Evolutionary conservation across 2,888 invertebrate genomes (phyloP).

Genomic region (Meta bourneti): DNA sequence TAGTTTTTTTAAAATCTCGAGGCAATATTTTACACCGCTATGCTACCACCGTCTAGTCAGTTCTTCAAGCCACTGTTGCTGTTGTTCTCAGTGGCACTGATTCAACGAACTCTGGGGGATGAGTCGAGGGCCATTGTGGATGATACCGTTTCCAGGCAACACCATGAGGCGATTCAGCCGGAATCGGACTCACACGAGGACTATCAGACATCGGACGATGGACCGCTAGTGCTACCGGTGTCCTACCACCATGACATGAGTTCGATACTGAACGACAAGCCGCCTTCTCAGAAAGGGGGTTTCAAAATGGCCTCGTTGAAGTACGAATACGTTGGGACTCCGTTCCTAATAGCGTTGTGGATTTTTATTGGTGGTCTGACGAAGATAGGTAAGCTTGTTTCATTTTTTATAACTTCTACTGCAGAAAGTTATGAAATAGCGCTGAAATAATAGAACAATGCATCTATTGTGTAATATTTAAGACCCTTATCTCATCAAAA

Average conservation of each 20-base stretch:
- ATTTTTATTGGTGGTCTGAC: slow-evolving; percentile 82
- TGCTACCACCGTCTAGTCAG: slow-evolving; percentile 33
- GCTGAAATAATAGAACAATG: no score
- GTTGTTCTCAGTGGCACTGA: not conserved
- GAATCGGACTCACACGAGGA: slow-evolving; percentile 70
- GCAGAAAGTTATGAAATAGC: no score
- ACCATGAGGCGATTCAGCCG: slow-evolving; percentile 73
- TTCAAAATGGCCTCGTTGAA: slow-evolving; percentile 65
- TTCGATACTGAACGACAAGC: slow-evolving; percentile 51
- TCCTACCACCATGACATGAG: slow-evolving; percentile 63
- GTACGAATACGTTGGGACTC: slow-evolving; percentile 79
- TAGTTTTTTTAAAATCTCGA: not conserved
- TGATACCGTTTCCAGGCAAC: slow-evolving; percentile 66
- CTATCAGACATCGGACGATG: slow-evolving; percentile 38
- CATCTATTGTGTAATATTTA: no score
- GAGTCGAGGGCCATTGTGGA: slow-evolving; percentile 70
- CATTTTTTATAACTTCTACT: not conserved
- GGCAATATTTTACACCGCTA: slow-evolving; percentile 24
- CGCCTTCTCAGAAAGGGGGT: slow-evolving; percentile 41
- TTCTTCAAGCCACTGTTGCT: not conserved
- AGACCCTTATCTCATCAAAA: no score
- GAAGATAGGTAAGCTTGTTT: slow-evolving; percentile 81
- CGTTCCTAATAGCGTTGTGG: slow-evolving; percentile 81
- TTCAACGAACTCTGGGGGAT: slow-evolving; percentile 14
- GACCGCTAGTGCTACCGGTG: slow-evolving; percentile 71